phyloP scores from a whole-genome alignment of 2,797 vertebrate genomes.

The Tenualosa ilisha region DNA sequence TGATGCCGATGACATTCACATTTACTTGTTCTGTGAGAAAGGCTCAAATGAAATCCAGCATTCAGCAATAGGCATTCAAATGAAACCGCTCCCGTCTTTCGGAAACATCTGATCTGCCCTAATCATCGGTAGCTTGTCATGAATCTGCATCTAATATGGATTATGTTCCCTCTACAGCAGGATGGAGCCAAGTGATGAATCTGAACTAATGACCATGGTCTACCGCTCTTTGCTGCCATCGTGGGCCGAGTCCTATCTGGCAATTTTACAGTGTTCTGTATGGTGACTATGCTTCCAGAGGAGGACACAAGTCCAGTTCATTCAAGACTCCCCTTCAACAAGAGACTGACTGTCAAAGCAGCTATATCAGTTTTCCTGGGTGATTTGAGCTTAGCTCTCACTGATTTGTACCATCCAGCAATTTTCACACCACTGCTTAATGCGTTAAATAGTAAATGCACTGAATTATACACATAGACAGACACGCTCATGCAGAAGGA shows the following conservation, averaged over 20 bases:
- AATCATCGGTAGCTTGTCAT: not conserved
- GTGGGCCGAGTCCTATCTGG: not conserved
- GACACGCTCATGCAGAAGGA: too few species aligned
- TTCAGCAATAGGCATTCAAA: not conserved
- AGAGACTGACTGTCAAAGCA: not conserved
- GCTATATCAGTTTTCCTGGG: not conserved
- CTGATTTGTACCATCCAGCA: not conserved
- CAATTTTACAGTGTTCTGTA: not conserved
- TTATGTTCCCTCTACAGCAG: not conserved
- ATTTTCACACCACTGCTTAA: not conserved
- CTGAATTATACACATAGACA: not conserved
- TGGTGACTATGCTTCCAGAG: not conserved
- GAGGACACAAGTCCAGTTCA: not conserved
- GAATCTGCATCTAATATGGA: not conserved
- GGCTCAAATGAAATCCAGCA: not conserved
- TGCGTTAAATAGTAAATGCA: not conserved
- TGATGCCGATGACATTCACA: constrained; percentile 1
- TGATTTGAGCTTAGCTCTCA: not conserved
- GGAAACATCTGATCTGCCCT: not conserved
- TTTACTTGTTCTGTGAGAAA: not conserved
- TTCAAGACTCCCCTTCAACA: not conserved
- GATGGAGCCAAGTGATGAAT: not conserved
- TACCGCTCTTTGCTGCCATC: not conserved
- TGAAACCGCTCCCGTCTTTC: not conserved
- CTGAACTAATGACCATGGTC: not conserved